Base-by-base conservation (phyloP, 1,140 invertebrate species). In the Tribolium castaneum region DNA sequence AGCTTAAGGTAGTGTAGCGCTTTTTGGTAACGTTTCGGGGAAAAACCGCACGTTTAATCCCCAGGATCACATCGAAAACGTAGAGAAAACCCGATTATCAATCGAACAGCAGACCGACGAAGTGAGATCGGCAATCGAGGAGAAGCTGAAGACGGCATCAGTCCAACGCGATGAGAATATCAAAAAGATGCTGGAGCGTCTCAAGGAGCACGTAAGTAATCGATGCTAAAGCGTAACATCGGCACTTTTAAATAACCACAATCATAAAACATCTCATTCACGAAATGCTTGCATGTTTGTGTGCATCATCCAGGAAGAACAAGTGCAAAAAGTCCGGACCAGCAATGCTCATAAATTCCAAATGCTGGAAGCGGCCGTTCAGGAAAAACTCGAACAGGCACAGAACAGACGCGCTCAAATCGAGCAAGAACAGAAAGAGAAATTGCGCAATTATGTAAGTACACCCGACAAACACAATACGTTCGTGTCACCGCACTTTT, bases 101-200 rank as follows among this genome's bases (percentile, higher is more conserved):
- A 88, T 96, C 75, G 95, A 96, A 85, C 92, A 93, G 84, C 95
- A 97, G 87, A 95, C 94, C 72, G 90, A 92, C 79, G 94, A 96
- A 86, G 92, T 96, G 56, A 91, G 94, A 83, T 91, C 91, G 84
- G 94, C 93, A 56, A 93, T 97, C 77, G 93, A 95, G 83, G 94
- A 96, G 84, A 97, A 96, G 88, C 87, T 96, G 86, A 93, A 93
- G 87, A 92, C 91, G 72, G 95, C 95, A 80, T 91, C 94, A 79
- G 92, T 92, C 82, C 94, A 96, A 87, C 92, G 95, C 79, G 94
- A 96, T 86, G 94, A 94, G 83, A 94, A 96, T 85, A 92, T 96
- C 62, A 95, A 95, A 87, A 94, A 93, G 86, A 95, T 97, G 92
- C 88, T 96, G 72, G 93, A 95, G 82, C 93, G 95, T 81, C 91